Evolutionary conservation across 1,140 invertebrate genomes (phyloP), one percentile per base, ranked within the genome.

Genomic region (Aphelinus atriplicis): DNA sequence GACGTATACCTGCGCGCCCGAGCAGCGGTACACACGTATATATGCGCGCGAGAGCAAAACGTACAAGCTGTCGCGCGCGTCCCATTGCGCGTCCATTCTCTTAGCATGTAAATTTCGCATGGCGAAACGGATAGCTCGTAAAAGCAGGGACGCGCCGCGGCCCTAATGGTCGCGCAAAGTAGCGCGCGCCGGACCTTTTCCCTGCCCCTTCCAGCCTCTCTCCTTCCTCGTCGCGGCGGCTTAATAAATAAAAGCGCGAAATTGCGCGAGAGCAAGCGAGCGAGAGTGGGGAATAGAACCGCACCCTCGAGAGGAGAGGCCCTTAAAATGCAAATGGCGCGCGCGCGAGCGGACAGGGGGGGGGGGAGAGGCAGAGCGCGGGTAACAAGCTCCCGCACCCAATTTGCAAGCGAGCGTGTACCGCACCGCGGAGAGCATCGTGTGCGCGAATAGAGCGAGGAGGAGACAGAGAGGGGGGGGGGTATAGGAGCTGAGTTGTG

Each of bases 321-420:
- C 74, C 74, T 76, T 76, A 76, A 76, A 76, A 76, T 76, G 74
- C 74, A 76, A 76, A 76, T 71, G 56, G 71, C 56, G 45, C 55
- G 67, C 50, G 26, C 26, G 26, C 26, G 26, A 26, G 26, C 26
- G 26, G 26, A 26, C 26, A 26, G 26, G 26, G 26, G 26, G 26
- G 26, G 0, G 26, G 26, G 26, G 26, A 0, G 26, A 26, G 26
- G 26, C 62, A 57, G 63, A 42, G 46, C 47, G 55, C 55, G 63
- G 43, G 50, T 76, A 76, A 76, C 74, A 76, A 76, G 74, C 73
- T 53, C 67, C 45, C 56, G 62, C 67, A 71, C 74, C 74, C 74
- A 76, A 76, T 76, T 76, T 76, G 68, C 73, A 70, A 75, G 53
- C 50, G 51, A 50, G 60, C 50, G 26, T 26, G 26, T 26, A 26